Evolutionary conservation across 2,888 invertebrate genomes (phyloP), one percentile per base, ranked within the genome.

Genomic region (Bedellia somnulentella): DNA sequence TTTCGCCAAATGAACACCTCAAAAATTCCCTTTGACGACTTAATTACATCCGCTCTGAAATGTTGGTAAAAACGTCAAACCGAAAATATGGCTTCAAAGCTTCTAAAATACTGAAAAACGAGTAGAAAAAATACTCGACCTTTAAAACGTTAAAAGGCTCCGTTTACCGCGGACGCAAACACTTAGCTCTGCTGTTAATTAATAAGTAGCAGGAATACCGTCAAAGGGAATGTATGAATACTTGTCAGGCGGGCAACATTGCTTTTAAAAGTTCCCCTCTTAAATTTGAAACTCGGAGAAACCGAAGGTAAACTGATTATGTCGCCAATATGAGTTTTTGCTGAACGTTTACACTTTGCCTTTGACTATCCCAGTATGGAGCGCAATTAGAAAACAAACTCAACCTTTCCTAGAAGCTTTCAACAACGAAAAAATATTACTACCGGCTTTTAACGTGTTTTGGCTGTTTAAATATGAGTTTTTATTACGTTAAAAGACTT

Each of bases 141-240:
- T 67, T 73, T 73, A 59, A 68, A 68, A 62, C 59, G 67, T 58
- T 75, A 73, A 75, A 73, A 73, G 73, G 71, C 57, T 36, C 60
- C 73, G 75, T 70, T 75, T 73, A 75, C 62, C 63, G 68, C 58
- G 70, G 68, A 71, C 71, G 64, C 68, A 73, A 73, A 75, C 75
- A 75, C 71, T 75, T 75, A 73, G 60, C 62, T 58, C n/a, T 51
- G 59, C 54, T 57, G 59, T 73, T 75, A 75, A 75, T 75, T 75
- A 73, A 58, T 71, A 75, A 73, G 73, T 71, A 73, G 71, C 67
- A 52, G 54, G 53, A 56, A 60, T 68, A 57, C 47, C 63, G 64
- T 71, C 71, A 77, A 77, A 76, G 76, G 63, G 77, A 77, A 76
- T 76, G 68, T 62, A 66, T 71, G 75, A 75, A 70, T 73, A 73